Conservation (phyloP, 2,888 invertebrate genomes). For the Molorchus minor region DNA sequence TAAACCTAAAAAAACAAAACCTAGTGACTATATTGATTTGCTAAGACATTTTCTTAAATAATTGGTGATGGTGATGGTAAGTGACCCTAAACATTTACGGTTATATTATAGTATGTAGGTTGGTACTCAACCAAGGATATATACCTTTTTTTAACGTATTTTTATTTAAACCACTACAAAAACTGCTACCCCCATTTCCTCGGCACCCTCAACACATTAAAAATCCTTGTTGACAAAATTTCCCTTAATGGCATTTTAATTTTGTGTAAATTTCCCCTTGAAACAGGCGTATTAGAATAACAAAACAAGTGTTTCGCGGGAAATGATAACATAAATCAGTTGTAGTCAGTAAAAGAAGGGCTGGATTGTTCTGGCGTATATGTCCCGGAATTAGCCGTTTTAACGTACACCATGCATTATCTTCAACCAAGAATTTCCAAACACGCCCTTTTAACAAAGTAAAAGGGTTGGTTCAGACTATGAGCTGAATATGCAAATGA, state of each 20-base stretch:
- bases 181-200: too few relatives aligned
- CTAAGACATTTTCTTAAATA: too few relatives aligned
- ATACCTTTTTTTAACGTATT: too few relatives aligned
- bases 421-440: constrained; percentile 46
- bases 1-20: too few relatives aligned
- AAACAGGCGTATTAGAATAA: constrained; percentile 22
- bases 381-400: constrained; percentile 27
- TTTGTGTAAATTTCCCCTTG: constrained; percentile 30
- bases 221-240: constrained; percentile 28
- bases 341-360: constrained; percentile 35
- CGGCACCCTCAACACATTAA: too few relatives aligned
- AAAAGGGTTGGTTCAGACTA: constrained; percentile 35
- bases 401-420: constrained; percentile 43
- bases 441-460: constrained; percentile 44
- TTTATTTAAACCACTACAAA: too few relatives aligned
- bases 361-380: constrained; percentile 25
- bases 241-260: constrained; percentile 36
- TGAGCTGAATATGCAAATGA: constrained; percentile 36
- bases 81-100: too few relatives aligned
- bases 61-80: too few relatives aligned
- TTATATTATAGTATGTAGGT: too few relatives aligned
- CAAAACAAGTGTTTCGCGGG: constrained; percentile 40
- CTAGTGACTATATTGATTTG: too few relatives aligned
- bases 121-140: too few relatives aligned
- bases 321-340: constrained; percentile 43